Evolutionary conservation across 1,140 invertebrate species (phyloP), one percentile per base, ranked within the genome.

Genomic region (Meloidogyne hapla): DNA sequence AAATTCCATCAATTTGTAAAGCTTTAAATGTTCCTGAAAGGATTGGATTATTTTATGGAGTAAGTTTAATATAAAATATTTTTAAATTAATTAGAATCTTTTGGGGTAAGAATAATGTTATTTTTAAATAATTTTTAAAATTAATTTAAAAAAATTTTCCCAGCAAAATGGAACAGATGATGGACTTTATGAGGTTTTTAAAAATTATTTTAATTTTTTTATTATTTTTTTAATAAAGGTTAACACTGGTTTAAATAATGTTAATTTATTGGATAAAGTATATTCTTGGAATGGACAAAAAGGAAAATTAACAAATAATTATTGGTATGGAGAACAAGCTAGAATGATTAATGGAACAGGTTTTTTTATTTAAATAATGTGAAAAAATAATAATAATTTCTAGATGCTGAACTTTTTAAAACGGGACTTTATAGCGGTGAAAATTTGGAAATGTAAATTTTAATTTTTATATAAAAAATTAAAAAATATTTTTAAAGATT

Each of bases 1-100:
- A 77, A 23, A n/a, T 86, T 25, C 15, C 15, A 13, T 25, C 74
- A 12, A 38, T 85, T 12, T 86, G 84, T 74, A 64, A 76, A 21
- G 48, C 69, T n/a, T 63, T 73, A 28, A 70, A 64, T 38, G 79
- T 86, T 48, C 85, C 84, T n/a, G 71, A 79, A 25, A 74, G 76
- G 56, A 81, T 86, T 66, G 85, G 85, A 45, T 77, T 86, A 61
- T 87, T 87, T 64, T 86, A 86, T 75, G 76, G 79, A 40, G 83
- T 84, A 61, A 48, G 61, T 63, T 26, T n/a, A n/a, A n/a, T n/a
- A n/a, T n/a, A n/a, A n/a, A n/a, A n/a, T n/a, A 28, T 45, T 80
- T 2, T 18, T 71, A n/a, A 18, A 23, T 68, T 64, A 68, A 74
- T 79, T 9, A 61, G 18, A 78, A n/a, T n/a, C n/a, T 73, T 26